These are phyloP conservation scores for Coregonus suidteri DNA, from an alignment of 2,797 vertebrate species.

Conservation along the genomic window DNA sequence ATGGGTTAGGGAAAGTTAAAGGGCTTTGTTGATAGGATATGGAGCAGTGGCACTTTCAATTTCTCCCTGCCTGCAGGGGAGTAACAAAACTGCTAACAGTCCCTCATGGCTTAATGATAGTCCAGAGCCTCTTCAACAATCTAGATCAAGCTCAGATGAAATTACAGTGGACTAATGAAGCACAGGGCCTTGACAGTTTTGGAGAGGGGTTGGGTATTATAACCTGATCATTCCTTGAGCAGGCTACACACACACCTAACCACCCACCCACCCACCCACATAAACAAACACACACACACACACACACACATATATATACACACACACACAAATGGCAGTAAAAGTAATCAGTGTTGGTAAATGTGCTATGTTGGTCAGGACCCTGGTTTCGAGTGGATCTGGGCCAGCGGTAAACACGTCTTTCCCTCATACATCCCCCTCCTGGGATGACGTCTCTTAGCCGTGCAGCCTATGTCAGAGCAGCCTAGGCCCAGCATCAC, in stretches of 20 bases:
- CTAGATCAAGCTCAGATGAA: constrained; percentile 5
- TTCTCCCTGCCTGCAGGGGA: too few species aligned
- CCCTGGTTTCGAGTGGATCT: constrained; percentile 34
- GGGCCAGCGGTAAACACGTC: constrained; percentile 39
- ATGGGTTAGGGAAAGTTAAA: background rate
- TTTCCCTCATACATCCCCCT: constrained; percentile 8
- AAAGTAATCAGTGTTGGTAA: constrained; percentile 34
- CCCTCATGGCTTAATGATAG: background rate
- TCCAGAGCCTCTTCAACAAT: background rate
- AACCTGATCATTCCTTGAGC: constrained; percentile 44
- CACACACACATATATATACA: constrained; percentile 25
- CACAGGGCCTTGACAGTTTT: constrained; percentile 38
- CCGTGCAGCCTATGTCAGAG: constrained; percentile 53
- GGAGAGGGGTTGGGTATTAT: constrained; percentile 38
- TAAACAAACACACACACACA: constrained; percentile 14
- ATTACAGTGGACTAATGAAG: constrained; percentile 39
- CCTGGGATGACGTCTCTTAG: constrained; percentile 51
- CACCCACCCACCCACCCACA: constrained; percentile 18
- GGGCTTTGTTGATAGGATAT: background rate
- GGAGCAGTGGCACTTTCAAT: too few species aligned
- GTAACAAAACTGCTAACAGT: background rate
- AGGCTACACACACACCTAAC: constrained; percentile 1
- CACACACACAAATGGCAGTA: background rate
- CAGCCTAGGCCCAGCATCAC: constrained; percentile 15
- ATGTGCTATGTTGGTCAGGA: constrained; percentile 27